Base-by-base conservation (phyloP, 2,888 invertebrate genomes). In the Chrysomela aeneicollis region DNA sequence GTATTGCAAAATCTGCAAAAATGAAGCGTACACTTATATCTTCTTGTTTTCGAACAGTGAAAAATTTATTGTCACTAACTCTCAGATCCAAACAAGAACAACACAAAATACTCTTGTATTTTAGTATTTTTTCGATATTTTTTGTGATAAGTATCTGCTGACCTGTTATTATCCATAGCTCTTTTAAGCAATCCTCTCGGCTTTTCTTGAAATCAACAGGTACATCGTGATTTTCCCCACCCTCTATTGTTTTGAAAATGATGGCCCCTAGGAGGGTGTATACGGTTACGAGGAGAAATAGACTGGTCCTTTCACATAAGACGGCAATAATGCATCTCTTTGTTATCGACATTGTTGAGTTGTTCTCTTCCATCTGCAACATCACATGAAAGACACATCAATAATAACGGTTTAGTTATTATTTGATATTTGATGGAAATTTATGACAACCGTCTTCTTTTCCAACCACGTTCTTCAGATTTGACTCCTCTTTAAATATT, bases 151-250 rank as follows among this genome's bases (percentile, higher is more conserved):
- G n/a, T n/a, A n/a, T n/a, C n/a, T n/a, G 58, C 87, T 84, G 76
- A 92, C 92, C 92, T 87, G 92, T 92, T 73, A 92, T 92, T 70
- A 90, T 88, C 92, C 92, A 92, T 12, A 92, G 86, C 78, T 92
- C 91, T 72, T 87, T 87, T 71, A 91, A 81, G 73, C 91, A 91
- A 57, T 82, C 82, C 71, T 82, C 82, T 54, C 82, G 73, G 66
- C 80, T 82, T 52, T 78, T 79, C 63, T 81, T 81, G 53, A 82
- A 80, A 61, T 76, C 74, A 4, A 76, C 76, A 21, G 77, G 77
- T 9, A 69, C 65, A 21, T 74, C 74, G 35, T 61, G 70, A 37
- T 77, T 79, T 22, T 71, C 77, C 19, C 77, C 81, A 49, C 79
- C 80, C 73, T 81, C 81, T 46, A 82, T 72, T 2, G 81, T 72